phyloP scores from a whole-genome alignment of 2,888 invertebrate species.

The Scaptomyza cyrtandrae region DNA sequence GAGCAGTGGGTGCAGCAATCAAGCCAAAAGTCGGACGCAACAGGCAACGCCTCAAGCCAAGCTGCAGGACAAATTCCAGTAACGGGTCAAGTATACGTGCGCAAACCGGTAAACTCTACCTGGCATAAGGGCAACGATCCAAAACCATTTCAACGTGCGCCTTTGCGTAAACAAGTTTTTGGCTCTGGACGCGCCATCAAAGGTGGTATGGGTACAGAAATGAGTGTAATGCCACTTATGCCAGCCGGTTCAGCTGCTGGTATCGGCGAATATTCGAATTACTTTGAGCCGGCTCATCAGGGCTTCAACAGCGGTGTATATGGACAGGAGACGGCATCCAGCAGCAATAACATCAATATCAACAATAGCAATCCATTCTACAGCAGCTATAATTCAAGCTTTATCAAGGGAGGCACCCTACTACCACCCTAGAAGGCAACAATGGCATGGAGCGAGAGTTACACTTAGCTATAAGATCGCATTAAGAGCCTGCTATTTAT shows the following conservation, averaged over 20 bases:
- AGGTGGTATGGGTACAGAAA: conserved; percentile 45
- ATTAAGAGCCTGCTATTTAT: conserved; percentile 42
- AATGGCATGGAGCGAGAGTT: conserved; percentile 37
- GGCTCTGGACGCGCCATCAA: conserved; percentile 69
- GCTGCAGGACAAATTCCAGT: neutral
- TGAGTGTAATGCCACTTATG: conserved; percentile 11
- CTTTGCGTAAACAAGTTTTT: conserved; percentile 38
- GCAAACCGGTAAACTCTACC: conserved; percentile 36
- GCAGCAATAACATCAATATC: conserved; percentile 6
- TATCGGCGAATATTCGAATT: conserved; percentile 36
- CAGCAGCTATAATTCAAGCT: conserved; percentile 49
- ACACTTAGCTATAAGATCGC: conserved; percentile 35
- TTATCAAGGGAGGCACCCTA: conserved; percentile 54
- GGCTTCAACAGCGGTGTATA: conserved; percentile 18
- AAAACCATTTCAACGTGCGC: conserved; percentile 28
- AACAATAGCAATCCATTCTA: conserved; percentile 44
- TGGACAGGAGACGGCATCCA: conserved; percentile 16
- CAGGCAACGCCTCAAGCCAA: neutral
- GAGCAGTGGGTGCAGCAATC: conserved; percentile 74
- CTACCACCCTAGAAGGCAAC: conserved; percentile 57
- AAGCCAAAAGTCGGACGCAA: conserved; percentile 12
- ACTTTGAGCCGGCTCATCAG: conserved; percentile 28
- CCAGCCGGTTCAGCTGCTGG: conserved; percentile 17
- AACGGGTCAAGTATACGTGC: conserved; percentile 60
- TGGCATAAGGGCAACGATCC: conserved; percentile 44